phyloP scores from a whole-genome alignment of 2,888 invertebrate species.

The Thecocarcelia acutangulata region DNA sequence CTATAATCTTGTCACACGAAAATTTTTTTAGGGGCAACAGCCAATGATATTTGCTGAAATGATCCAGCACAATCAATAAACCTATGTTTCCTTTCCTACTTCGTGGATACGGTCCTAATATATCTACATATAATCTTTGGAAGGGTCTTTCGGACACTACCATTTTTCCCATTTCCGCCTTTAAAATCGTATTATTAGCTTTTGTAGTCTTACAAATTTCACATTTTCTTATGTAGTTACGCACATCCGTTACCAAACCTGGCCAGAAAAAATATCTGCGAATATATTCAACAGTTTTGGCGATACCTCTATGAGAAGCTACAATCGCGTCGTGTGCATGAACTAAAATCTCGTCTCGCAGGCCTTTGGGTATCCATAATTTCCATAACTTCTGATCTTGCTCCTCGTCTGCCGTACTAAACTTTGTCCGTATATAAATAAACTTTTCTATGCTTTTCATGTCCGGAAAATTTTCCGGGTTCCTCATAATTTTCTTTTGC shows the following conservation, averaged over 20 bases:
- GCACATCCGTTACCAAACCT: constrained; percentile 45
- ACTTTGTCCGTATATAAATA: constrained; percentile 52
- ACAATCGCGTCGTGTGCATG: too few relatives aligned
- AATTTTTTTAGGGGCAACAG: constrained; percentile 31
- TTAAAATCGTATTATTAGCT: constrained; percentile 27
- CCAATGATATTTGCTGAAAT: constrained; percentile 49
- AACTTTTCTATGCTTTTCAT: constrained; percentile 43
- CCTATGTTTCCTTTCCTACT: constrained; percentile 50
- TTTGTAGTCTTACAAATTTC: constrained; percentile 52
- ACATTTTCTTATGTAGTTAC: constrained; percentile 37
- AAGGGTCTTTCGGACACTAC: constrained; percentile 40
- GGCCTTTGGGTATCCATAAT: constrained; percentile 58
- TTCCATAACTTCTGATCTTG: constrained; percentile 62
- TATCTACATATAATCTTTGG: constrained; percentile 56
- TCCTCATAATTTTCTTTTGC: too few relatives aligned
- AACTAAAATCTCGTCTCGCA: background rate
- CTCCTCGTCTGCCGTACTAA: constrained; percentile 11
- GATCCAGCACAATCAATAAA: constrained; percentile 50
- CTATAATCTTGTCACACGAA: constrained; percentile 3
- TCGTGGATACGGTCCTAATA: constrained; percentile 62
- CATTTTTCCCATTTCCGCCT: constrained; percentile 57
- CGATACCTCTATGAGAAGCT: constrained; percentile 25
- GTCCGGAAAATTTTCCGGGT: constrained; percentile 65
- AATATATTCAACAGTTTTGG: constrained; percentile 16
- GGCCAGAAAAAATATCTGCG: constrained; percentile 46